Base-by-base conservation (phyloP, 2,113 vertebrate species). In the Boulengeromyrus knoepffleri region DNA sequence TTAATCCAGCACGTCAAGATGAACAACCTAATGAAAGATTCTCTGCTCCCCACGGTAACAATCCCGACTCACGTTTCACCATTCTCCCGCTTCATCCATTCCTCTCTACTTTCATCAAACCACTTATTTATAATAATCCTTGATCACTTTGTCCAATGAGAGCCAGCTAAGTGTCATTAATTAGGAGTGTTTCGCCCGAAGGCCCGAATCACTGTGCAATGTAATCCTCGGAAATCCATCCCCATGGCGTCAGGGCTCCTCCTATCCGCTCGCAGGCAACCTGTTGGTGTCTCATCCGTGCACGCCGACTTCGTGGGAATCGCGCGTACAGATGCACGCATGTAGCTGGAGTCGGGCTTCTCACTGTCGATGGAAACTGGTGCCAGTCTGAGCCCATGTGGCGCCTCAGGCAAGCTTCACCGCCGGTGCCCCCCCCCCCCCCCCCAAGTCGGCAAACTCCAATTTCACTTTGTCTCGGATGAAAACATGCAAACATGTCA, bases 121-220 rank as follows among this genome's bases (percentile, higher is more conserved):
- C 83, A 85, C 45, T 85, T 85, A 85, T 46, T 85, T 85, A 85
- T 85, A 85, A 47, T 85, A 85, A 85, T 85, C 39, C 39, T 47
- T 46, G 83, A 85, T 47, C 83, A 85, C 83, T 85, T n/a, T 47
- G 83, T 85, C 19, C 83, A 85, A 85, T 85, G 83, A 85, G 83
- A 47, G 83, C 83, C 83, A 85, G 45, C 83, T 85, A 46, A n/a
- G 83, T 85, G 83, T 85, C 42, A 85, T 85, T 85, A 46, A 85
- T 46, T 85, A 85, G 45, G 83, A 46, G 83, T 47, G 45, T 85
- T 85, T 42, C 7, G 83, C 45, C 24, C 6, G 10, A 19, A 47
- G 45, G 83, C 9, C 3, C 1, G 45, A 47, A n/a, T n/a, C 42
- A 24, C 83, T 85, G 39, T 85, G 83, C 42, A 85, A 80, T 80